A percentile compares a stretch with the other conserved stretches of the same genome.
phyloP scores from a whole-genome alignment of 1,140 invertebrate genomes.

The Epicauta chinensis region DNA sequence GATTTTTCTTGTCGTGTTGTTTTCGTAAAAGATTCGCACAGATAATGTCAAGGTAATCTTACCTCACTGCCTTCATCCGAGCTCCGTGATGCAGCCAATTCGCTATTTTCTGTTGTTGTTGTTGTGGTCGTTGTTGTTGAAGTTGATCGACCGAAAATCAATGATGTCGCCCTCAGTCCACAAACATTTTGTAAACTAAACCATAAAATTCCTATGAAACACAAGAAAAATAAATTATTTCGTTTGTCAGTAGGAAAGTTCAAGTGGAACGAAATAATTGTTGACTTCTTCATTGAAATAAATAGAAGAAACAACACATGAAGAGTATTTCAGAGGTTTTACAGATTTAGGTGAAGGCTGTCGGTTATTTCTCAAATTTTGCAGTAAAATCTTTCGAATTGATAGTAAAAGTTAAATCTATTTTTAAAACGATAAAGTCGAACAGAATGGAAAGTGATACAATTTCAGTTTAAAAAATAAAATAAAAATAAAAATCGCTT shows the following conservation, averaged over 20 bases:
- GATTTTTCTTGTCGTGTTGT: no score
- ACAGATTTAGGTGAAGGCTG: constrained; percentile 8
- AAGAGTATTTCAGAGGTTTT: background rate
- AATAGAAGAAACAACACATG: constrained; percentile 2
- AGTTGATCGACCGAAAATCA: constrained; percentile 36
- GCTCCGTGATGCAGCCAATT: background rate
- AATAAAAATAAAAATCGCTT: constrained; percentile 13
- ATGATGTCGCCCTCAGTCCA: constrained; percentile 34
- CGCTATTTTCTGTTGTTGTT: constrained; percentile 11
- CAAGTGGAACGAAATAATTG: constrained; percentile 16
- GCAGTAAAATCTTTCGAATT: background rate
- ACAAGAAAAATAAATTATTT: constrained; percentile 9
- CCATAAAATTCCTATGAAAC: constrained; percentile 38
- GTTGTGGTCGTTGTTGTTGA: constrained; percentile 36
- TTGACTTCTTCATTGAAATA: background rate
- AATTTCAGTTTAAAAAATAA: background rate
- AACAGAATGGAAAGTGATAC: no score
- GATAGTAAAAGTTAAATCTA: background rate
- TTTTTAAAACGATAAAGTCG: no score
- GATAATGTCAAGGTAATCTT: no score
- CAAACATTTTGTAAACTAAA: constrained; percentile 37
- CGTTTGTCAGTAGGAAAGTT: background rate
- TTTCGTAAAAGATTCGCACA: background rate
- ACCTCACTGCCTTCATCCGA: no score
- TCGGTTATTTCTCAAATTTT: constrained; percentile 1